These are phyloP conservation scores for Strongylocentrotus purpuratus DNA, from an alignment of 35 echinoderm and acorn worm genomes.

Conservation along the genomic window DNA sequence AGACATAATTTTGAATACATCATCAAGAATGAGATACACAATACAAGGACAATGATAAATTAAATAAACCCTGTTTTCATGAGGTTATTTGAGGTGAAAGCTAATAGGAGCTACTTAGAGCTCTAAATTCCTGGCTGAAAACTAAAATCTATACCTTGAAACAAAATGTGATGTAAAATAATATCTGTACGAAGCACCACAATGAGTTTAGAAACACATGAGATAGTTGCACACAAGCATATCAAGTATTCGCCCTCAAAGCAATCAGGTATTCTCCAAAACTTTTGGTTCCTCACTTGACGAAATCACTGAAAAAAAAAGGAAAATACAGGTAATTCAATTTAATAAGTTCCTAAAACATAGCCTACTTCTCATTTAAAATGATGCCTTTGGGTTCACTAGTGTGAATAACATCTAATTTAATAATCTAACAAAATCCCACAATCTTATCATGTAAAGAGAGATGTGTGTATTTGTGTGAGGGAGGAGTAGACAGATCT, in stretches of 20 bases:
- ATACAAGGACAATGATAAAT: background rate
- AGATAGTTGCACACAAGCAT: background rate
- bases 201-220: background rate
- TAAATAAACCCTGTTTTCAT: background rate
- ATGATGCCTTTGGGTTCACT: too few species aligned
- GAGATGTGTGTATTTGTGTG: too few species aligned
- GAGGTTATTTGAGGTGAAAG: background rate
- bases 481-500: too few species aligned
- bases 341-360: too few species aligned
- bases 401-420: too few species aligned
- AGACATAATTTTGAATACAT: too few species aligned
- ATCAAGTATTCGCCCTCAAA: background rate
- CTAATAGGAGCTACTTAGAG: background rate
- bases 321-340: too few species aligned
- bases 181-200: background rate
- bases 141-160: background rate
- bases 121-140: background rate
- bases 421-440: too few species aligned
- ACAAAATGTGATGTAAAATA: background rate
- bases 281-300: background rate
- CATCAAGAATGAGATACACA: background rate
- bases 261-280: background rate
- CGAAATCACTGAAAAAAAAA: background rate
- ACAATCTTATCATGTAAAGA: too few species aligned
- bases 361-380: too few species aligned